Evolutionary conservation across 2,113 vertebrate species (phyloP).

Genomic region (Brevimyrus niger): DNA sequence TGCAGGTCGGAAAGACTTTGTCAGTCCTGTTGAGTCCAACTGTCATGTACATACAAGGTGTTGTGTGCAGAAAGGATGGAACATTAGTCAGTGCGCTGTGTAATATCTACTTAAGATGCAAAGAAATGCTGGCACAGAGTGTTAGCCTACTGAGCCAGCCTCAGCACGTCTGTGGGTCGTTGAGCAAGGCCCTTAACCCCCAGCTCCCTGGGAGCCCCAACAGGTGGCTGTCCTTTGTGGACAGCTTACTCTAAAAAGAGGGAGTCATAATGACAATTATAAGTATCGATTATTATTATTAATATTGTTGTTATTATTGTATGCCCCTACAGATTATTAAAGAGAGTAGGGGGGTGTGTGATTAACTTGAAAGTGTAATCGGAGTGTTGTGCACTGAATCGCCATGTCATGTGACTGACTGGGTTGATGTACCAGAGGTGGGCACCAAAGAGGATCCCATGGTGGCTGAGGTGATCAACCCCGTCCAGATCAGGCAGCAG

Average conservation of each 20-base stretch:
- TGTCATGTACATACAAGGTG: neutral
- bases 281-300: too few species aligned
- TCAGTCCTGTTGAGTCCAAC: neutral
- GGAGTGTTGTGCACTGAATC: neutral
- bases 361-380: neutral
- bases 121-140: neutral
- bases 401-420: neutral
- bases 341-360: neutral
- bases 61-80: neutral
- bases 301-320: too few species aligned
- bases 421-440: constrained; percentile 50
- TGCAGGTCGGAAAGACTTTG: neutral
- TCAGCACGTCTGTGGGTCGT: too few species aligned
- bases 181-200: too few species aligned
- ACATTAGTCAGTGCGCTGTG: neutral
- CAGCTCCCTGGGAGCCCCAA: too few species aligned
- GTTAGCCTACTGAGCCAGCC: neutral
- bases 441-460: constrained; percentile 82
- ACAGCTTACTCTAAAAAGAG: too few species aligned
- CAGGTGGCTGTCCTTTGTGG: too few species aligned
- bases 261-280: too few species aligned
- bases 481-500: constrained; percentile 62
- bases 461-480: constrained; percentile 74
- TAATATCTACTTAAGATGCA: neutral
- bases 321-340: neutral